Base-by-base conservation (phyloP, 2,888 invertebrate species). In the Drosophila borborema region DNA sequence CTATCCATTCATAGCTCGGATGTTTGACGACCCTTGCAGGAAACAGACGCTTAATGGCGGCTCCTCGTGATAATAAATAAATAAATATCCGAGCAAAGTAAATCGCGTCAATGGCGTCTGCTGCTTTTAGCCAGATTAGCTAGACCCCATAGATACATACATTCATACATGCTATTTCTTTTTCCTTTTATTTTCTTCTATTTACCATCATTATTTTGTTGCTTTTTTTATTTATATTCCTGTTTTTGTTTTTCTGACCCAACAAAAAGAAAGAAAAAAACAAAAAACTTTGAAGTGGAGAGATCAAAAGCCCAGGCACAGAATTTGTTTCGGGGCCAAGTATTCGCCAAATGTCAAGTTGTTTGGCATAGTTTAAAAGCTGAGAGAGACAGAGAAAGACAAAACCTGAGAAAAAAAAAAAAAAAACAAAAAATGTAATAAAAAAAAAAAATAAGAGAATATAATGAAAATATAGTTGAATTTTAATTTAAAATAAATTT, bases 91-190 rank as follows among this genome's bases (percentile, higher is more conserved):
- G 56, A 67, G 56, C 63, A 72, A 80, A 80, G 64, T 72, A 74
- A 72, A 81, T 78, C 76, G 55, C 62, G 54, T 77, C 74, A 78
- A 70, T 76, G 70, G 80, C 80, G 72, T 68, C 68, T 71, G 65
- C 75, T 67, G 64, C 81, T 81, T 78, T 81, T 78, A 78, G 80
- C 75, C 75, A 75, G 69, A 80, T 80, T 80, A 80, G 73, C 60
- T 48, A 61, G 43, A 58, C 48, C 70, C 62, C 41, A 36, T 67
- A 48, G 54, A 46, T 20, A 2, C 20, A 20, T 28, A 36, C 28
- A 36, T 66, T 36, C 41, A 48, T 23, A 36, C 34, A n/a, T 41
- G 20, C 53, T 43, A 18, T 41, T 41, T 16, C 40, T 34, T 46
- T 61, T 64, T 54, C 18, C 16, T 56, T 14, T 38, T 43, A 28